A percentile compares a stretch with the other conserved stretches of the same genome.
phyloP scores from a whole-genome alignment of 2,888 invertebrate species.

The Coecobrya sp. region DNA sequence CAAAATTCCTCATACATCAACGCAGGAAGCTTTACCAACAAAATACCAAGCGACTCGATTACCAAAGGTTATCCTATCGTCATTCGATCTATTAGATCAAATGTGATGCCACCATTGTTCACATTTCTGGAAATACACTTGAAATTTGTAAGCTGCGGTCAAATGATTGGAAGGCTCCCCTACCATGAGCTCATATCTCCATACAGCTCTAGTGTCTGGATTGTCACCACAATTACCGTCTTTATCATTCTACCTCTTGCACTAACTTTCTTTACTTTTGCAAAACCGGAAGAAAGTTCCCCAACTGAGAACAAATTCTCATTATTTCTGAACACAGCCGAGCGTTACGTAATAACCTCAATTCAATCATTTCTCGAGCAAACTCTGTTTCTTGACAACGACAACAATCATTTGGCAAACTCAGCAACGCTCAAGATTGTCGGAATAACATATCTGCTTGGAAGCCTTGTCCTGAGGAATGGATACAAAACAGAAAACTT shows the following conservation, averaged over 20 bases:
- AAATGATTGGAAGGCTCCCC: not conserved
- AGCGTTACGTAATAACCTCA: not conserved
- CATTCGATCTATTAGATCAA: no score
- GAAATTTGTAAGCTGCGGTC: not conserved
- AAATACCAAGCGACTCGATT: no score
- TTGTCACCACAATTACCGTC: not conserved
- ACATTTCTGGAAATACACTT: no score
- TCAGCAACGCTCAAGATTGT: not conserved
- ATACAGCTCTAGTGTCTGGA: not conserved
- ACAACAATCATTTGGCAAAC: not conserved
- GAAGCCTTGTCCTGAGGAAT: not conserved
- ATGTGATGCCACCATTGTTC: no score
- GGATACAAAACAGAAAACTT: not conserved
- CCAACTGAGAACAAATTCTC: no score
- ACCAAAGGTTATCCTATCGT: no score
- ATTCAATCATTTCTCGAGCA: not conserved
- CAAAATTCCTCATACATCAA: no score
- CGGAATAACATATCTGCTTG: not conserved
- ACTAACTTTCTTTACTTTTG: not conserved
- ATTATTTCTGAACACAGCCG: no score
- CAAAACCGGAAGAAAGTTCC: no score
- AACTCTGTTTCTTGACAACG: not conserved
- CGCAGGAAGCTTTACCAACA: no score
- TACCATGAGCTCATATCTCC: not conserved
- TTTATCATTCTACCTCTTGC: not conserved